A percentile compares a stretch with the other conserved stretches of the same genome.
Conservation (phyloP, 1,140 invertebrate genomes). For the Dendroctonus valens region DNA sequence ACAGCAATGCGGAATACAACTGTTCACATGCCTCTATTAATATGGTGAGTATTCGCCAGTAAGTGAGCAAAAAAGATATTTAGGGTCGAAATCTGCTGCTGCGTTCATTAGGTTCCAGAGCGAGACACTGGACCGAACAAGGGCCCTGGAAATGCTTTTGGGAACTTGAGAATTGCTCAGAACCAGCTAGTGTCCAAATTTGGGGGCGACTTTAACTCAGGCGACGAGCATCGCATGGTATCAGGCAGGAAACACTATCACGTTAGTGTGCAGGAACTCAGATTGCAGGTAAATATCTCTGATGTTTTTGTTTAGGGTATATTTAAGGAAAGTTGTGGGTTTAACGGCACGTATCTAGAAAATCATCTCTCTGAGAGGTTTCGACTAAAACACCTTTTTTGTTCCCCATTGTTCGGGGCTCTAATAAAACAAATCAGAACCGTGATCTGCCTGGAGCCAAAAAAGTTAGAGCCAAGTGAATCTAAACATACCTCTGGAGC, state of each 20-base stretch:
- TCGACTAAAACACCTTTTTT: too few species aligned
- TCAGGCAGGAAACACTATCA: conserved; percentile 57
- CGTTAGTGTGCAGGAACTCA: conserved; percentile 63
- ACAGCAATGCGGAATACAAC: conserved; percentile 45
- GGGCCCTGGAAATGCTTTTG: conserved; percentile 47
- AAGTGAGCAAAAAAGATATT: not conserved
- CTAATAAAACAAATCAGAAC: too few species aligned
- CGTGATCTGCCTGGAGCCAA: too few species aligned
- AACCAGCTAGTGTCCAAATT: conserved; percentile 43
- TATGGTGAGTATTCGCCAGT: conserved; percentile 46
- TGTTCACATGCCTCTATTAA: conserved; percentile 51
- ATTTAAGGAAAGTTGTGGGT: too few species aligned
- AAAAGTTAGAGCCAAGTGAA: too few species aligned
- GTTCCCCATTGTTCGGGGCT: too few species aligned
- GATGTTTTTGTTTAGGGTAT: too few species aligned
- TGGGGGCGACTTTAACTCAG: conserved; percentile 55
- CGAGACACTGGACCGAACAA: conserved; percentile 57
- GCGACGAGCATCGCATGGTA: conserved; percentile 51
- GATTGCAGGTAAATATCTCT: conserved; percentile 48
- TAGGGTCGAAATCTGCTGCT: not conserved
- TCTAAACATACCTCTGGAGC: too few species aligned
- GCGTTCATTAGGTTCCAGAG: conserved; percentile 50
- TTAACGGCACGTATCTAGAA: not conserved
- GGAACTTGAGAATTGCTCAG: conserved; percentile 38
- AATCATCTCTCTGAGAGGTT: too few species aligned